These are phyloP conservation scores for Mesodorylaimus sp. DNA, from an alignment of 2,888 invertebrate species.

Conservation along the genomic window DNA sequence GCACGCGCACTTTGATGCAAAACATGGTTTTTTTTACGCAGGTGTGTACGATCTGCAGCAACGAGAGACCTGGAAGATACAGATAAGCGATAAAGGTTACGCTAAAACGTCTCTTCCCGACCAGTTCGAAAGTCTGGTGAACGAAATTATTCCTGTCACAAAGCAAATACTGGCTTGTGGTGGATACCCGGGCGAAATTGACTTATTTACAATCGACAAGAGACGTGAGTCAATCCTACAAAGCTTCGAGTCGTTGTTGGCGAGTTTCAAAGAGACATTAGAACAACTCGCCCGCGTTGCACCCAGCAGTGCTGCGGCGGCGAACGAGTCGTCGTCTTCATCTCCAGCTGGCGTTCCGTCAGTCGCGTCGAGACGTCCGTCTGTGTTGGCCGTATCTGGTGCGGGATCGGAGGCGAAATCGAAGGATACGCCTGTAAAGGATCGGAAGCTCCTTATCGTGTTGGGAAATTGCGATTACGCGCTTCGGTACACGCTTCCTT, in stretches of 20 bases:
- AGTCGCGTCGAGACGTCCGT: no score
- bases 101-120: slow-evolving; percentile 26
- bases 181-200: slow-evolving; percentile 20
- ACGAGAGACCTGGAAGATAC: slow-evolving; percentile 25
- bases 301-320: background rate
- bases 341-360: no score
- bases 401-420: background rate
- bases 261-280: slow-evolving; percentile 15
- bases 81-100: slow-evolving; percentile 16
- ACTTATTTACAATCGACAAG: slow-evolving; percentile 22
- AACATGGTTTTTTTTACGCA: slow-evolving; percentile 10
- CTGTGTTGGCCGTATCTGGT: no score
- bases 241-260: slow-evolving; percentile 18
- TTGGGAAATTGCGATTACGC: slow-evolving; percentile 27
- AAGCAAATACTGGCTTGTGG: slow-evolving; percentile 18
- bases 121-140: slow-evolving; percentile 13
- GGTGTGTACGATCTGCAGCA: slow-evolving; percentile 17
- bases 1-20: no score
- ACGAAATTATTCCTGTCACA: slow-evolving; percentile 20
- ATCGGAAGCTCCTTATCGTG: slow-evolving; percentile 22
- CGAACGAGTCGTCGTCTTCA: no score
- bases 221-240: slow-evolving; percentile 20
- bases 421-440: slow-evolving; percentile 10
- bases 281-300: background rate
- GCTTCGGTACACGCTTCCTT: slow-evolving; percentile 19